Conservation (phyloP, 2,797 vertebrate species). For the Tenualosa ilisha region DNA sequence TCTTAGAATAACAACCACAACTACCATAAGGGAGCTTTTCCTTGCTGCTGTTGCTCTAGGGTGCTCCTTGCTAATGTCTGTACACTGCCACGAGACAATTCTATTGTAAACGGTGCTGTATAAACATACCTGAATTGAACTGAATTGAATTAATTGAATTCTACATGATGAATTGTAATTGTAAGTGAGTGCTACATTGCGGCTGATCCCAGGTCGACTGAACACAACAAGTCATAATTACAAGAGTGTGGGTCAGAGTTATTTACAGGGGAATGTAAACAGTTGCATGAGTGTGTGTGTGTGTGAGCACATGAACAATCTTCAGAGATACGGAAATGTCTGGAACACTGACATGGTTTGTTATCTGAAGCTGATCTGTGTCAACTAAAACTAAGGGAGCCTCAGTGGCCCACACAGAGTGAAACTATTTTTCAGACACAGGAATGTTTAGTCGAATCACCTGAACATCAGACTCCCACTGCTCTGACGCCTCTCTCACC, state of each 20-base stretch:
- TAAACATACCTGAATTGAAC: no score
- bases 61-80: no score
- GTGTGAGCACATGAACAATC: background rate
- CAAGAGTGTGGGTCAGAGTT: background rate
- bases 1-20: no score
- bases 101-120: no score
- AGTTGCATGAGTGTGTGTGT: background rate
- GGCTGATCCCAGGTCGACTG: no score
- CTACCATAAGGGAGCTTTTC: no score
- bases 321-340: background rate
- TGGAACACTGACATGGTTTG: background rate
- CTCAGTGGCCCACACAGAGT: background rate
- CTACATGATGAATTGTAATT: no score
- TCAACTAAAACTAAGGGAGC: background rate
- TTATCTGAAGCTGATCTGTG: background rate
- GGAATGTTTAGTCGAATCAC: background rate
- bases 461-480: background rate
- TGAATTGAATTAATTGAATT: no score
- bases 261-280: background rate
- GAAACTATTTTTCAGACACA: background rate
- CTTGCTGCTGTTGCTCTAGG: no score
- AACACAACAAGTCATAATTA: no score
- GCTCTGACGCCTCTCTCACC: background rate
- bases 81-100: no score
- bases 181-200: no score